These are phyloP conservation scores for Stylophora pistillata DNA, from an alignment of 64 coral and sea anemone genomes.

Conservation along the genomic window DNA sequence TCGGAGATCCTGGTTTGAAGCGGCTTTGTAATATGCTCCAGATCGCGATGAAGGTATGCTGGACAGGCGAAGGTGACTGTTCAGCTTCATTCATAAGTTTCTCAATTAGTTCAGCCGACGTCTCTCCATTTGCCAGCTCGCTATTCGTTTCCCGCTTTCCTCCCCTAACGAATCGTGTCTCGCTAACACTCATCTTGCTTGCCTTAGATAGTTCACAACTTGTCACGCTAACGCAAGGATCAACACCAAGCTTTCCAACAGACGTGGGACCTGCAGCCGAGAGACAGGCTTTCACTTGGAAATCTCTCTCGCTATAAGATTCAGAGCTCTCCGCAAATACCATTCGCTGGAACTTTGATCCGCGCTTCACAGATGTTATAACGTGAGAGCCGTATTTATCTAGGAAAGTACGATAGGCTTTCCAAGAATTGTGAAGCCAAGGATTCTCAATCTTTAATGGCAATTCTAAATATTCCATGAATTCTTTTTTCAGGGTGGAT, in stretches of 20 bases:
- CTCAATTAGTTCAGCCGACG: background rate
- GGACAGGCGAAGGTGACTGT: background rate
- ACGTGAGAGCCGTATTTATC: slow-evolving; percentile 42
- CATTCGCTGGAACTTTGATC: slow-evolving; percentile 40
- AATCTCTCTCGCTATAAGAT: slow-evolving; percentile 50
- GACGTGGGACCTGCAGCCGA: slow-evolving; percentile 5
- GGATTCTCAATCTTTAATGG: slow-evolving; percentile 26
- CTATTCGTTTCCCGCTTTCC: slow-evolving; percentile 17
- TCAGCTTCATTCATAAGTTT: background rate
- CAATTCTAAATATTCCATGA: slow-evolving; percentile 33
- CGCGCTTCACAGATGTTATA: slow-evolving; percentile 23
- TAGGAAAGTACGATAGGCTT: slow-evolving; percentile 41
- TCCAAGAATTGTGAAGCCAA: slow-evolving; percentile 46
- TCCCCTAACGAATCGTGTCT: background rate
- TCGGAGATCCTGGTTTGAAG: background rate
- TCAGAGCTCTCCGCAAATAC: slow-evolving; percentile 26
- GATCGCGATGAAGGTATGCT: slow-evolving; percentile 28
- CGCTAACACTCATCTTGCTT: background rate
- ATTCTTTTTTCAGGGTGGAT: background rate
- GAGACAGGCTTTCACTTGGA: slow-evolving; percentile 45
- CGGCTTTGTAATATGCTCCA: slow-evolving; percentile 62
- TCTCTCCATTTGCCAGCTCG: background rate
- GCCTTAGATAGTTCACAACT: slow-evolving; percentile 8
- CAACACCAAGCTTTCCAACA: slow-evolving; percentile 10
- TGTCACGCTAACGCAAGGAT: slow-evolving; percentile 7